phyloP scores from a whole-genome alignment of 2,797 vertebrate genomes.

The Microhierax caerulescens region DNA sequence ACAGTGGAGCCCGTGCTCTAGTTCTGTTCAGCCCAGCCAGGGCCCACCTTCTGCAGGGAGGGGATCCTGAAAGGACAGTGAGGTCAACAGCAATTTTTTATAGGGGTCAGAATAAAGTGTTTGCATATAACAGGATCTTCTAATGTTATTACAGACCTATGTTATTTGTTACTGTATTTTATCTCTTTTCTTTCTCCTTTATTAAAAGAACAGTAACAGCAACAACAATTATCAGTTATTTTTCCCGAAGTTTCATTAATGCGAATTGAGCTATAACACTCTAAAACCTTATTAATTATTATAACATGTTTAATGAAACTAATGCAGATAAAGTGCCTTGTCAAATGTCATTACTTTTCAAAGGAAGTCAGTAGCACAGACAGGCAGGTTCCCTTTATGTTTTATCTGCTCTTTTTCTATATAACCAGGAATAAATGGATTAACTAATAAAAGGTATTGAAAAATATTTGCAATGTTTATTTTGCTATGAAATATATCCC shows the following conservation, averaged over 20 bases:
- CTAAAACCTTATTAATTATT: neutral
- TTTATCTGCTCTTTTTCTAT: neutral
- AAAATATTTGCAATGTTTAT: neutral
- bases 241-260: neutral
- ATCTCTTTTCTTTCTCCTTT: neutral
- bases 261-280: neutral
- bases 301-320: neutral
- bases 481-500: neutral
- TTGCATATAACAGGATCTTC: neutral
- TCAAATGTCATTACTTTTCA: neutral
- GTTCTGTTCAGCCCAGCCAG: neutral
- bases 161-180: neutral
- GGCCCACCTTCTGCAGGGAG: neutral
- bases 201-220: neutral
- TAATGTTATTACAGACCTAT: neutral
- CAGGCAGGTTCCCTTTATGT: neutral
- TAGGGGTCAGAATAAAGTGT: neutral
- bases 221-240: neutral
- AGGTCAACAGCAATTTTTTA: neutral
- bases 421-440: neutral
- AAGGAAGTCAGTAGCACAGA: neutral
- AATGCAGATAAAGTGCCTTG: neutral
- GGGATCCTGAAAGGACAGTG: neutral
- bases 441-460: neutral
- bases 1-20: neutral